Percentiles rank a stretch among this genome's conserved stretches.
phyloP scores from a whole-genome alignment of 2,797 vertebrate species.

The Clarias fuscus region DNA sequence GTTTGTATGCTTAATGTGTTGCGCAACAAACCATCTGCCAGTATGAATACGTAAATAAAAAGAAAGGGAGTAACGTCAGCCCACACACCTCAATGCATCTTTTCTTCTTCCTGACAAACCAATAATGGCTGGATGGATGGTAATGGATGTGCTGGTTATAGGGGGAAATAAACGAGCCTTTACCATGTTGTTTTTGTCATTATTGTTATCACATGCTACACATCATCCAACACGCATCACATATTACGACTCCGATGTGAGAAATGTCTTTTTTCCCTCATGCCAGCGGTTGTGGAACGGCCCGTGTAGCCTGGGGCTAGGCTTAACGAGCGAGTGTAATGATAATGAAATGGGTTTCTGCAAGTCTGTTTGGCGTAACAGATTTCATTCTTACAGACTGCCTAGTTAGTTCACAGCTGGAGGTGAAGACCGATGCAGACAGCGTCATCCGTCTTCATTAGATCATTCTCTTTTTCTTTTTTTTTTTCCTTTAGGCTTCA shows the following conservation, averaged over 20 bases:
- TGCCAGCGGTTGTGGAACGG: conserved; percentile 4
- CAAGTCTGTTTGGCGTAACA: conserved; percentile 28
- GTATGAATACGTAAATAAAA: neutral
- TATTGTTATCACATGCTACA: neutral
- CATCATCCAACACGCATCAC: neutral
- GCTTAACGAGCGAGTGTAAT: conserved; percentile 32
- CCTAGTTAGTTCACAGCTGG: conserved; percentile 37
- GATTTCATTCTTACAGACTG: conserved; percentile 39
- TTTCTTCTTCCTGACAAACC: too few species aligned
- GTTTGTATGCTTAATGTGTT: neutral
- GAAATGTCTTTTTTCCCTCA: neutral
- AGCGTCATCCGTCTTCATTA: conserved; percentile 49
- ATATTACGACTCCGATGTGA: too few species aligned
- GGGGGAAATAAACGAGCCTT: neutral
- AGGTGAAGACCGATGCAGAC: conserved; percentile 31
- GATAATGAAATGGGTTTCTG: conserved; percentile 43
- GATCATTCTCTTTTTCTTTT: conserved; percentile 3
- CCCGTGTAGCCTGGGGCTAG: neutral
- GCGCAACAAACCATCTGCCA: neutral
- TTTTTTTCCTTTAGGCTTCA: conserved; percentile 5
- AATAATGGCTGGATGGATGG: neutral
- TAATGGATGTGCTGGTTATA: neutral
- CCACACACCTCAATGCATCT: neutral
- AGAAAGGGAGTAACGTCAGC: neutral
- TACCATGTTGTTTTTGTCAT: neutral